These are phyloP conservation scores for Pristionchus arcanus DNA, from an alignment of 2,888 invertebrate genomes.

Conservation along the genomic window DNA sequence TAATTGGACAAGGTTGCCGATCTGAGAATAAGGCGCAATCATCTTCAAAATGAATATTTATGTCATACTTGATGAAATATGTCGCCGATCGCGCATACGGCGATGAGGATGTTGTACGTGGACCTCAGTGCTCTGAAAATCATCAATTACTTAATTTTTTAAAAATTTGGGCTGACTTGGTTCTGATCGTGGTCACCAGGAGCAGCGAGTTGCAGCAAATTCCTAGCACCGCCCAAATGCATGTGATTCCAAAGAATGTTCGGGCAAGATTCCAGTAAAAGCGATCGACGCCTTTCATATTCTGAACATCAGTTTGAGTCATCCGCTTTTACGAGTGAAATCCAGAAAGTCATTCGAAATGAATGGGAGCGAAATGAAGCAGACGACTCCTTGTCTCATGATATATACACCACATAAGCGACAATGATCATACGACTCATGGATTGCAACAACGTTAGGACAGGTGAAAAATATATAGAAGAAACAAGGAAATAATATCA, in stretches of 20 bases:
- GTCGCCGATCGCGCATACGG: background rate
- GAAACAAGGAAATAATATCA: too few relatives aligned
- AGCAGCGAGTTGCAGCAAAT: background rate
- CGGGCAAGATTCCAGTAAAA: slow-evolving; percentile 20
- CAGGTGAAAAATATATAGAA: too few relatives aligned
- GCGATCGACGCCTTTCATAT: background rate
- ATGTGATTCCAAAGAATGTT: background rate
- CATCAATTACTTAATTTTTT: too few relatives aligned
- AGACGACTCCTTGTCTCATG: too few relatives aligned
- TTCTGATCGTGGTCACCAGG: background rate
- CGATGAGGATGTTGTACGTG: background rate
- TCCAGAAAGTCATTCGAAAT: too few relatives aligned
- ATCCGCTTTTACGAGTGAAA: too few relatives aligned
- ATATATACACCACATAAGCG: too few relatives aligned
- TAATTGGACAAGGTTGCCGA: background rate
- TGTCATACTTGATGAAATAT: background rate
- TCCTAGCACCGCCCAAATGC: background rate
- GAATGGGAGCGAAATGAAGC: too few relatives aligned
- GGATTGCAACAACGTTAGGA: too few relatives aligned
- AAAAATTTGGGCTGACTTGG: background rate
- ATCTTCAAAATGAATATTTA: background rate
- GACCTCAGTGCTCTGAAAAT: background rate
- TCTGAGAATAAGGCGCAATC: background rate
- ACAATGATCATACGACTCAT: too few relatives aligned
- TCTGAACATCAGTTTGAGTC: too few relatives aligned